A percentile compares a stretch with the other conserved stretches of the same genome.
Conservation (phyloP, 2,888 invertebrate genomes). For the Cheilosia vernalis region DNA sequence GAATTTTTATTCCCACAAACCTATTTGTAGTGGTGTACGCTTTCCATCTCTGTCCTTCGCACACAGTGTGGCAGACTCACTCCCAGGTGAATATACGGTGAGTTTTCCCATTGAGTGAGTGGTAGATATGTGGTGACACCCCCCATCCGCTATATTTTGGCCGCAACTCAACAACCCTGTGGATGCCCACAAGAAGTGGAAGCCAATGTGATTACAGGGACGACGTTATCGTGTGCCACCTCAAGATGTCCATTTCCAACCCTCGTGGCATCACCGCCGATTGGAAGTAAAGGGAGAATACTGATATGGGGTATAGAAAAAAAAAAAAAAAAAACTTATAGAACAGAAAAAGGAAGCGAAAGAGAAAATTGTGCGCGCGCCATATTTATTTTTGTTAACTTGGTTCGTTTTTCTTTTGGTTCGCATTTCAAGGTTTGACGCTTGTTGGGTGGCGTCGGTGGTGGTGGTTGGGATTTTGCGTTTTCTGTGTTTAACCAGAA, state of each 20-base stretch:
- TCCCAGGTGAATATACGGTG: conserved; percentile 30
- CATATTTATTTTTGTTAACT: conserved; percentile 51
- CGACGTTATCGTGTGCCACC: conserved; percentile 73
- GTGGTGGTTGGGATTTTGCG: conserved; percentile 73
- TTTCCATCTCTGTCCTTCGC: conserved; percentile 42
- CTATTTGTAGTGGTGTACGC: conserved; percentile 55
- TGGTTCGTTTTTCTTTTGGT: conserved; percentile 42
- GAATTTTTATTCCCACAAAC: conserved; percentile 22
- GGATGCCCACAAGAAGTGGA: conserved; percentile 80
- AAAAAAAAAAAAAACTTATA: conserved; percentile 4
- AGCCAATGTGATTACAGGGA: conserved; percentile 74
- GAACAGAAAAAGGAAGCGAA: conserved; percentile 9
- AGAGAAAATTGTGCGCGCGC: conserved; percentile 70
- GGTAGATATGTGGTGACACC: conserved; percentile 78
- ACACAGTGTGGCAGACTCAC: conserved; percentile 1
- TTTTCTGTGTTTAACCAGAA: conserved; percentile 75
- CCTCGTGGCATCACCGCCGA: conserved; percentile 33
- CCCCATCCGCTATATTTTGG: conserved; percentile 77
- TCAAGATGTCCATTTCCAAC: conserved; percentile 72
- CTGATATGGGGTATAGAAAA: conserved; percentile 29
- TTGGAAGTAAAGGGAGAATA: conserved; percentile 43
- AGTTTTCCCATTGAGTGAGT: conserved; percentile 69
- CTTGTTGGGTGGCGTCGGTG: conserved; percentile 33
- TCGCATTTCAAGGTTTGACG: conserved; percentile 67
- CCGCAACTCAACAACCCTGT: conserved; percentile 80